These are phyloP conservation scores for Phallusia fumigata DNA, from an alignment of 23 tunicate genomes.

Conservation along the genomic window DNA sequence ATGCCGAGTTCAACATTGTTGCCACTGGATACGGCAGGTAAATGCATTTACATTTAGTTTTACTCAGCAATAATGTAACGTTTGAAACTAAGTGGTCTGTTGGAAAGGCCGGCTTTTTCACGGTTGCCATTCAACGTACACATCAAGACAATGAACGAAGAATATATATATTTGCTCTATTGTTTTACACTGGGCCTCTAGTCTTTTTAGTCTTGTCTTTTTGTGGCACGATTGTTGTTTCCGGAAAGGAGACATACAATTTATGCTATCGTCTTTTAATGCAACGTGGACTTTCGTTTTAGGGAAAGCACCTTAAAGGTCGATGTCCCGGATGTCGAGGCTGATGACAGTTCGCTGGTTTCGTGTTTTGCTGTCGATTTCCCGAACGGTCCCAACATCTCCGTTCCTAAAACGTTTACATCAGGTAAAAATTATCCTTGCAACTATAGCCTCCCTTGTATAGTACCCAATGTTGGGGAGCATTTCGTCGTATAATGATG, in stretches of 20 bases:
- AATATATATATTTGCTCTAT: no score
- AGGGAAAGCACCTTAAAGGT: constrained; percentile 44
- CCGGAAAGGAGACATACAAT: no score
- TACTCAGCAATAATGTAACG: not conserved
- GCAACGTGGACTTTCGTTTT: no score
- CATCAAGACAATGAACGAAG: no score
- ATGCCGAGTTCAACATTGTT: constrained; percentile 79
- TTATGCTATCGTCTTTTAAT: no score
- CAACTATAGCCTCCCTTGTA: no score
- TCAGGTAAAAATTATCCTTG: constrained; percentile 11
- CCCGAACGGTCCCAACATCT: constrained; percentile 67
- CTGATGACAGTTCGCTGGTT: constrained; percentile 66
- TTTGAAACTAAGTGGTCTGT: no score
- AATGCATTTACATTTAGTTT: not conserved
- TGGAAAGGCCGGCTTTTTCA: no score
- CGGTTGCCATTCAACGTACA: no score
- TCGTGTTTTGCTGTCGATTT: constrained; percentile 78
- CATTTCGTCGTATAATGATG: not conserved
- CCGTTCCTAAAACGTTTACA: constrained; percentile 12
- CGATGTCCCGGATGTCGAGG: constrained; percentile 68
- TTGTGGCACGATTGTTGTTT: no score
- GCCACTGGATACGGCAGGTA: constrained; percentile 82
- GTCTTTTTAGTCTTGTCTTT: no score
- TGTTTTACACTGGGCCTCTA: no score
- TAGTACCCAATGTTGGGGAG: not conserved